Base-by-base conservation (phyloP, 1,140 invertebrate species). In the Caenorhabditis tropicalis region DNA sequence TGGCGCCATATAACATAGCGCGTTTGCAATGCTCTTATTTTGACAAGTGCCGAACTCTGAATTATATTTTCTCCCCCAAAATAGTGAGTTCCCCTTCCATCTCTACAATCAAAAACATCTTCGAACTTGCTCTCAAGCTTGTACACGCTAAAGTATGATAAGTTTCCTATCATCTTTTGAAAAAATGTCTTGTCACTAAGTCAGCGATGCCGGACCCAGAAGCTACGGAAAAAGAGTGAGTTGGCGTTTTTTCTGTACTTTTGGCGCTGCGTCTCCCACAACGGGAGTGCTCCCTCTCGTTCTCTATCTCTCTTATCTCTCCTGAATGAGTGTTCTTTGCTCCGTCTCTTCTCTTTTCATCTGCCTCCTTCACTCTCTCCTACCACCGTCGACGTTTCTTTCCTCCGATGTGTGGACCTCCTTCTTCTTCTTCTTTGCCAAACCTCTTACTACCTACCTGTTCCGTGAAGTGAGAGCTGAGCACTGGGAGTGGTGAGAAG, bases 391-490 rank as follows among this genome's bases (percentile, higher is more conserved):
- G 36, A 74, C 65, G 65, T 74, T 74, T 74, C 65, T 39, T 74
- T 46, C 36, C 65, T 74, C 33, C 65, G 65, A 74, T 74, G 65
- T 74, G 65, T 74, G 65, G 65, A 74, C 65, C 65, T 74, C 65
- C 65, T 74, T 74, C 65, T 27, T 74, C 65, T 27, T 74, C 65
- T 27, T 74, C 65, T 74, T 74, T 74, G 65, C 65, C 65, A 74
- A 74, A 74, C 65, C 65, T 74, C 65, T 74, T 74, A 65, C 58
- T 65, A 74, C 65, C 65, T 74, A 74, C 65, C 65, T 74, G 65
- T 74, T 74, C 65, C 65, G 65, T 74, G 65, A 74, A 74, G 65
- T 74, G 65, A 70, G 60, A 58, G 53, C 53, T 29, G 53, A 58
- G 53, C n/a, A 58, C 36, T 74, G 36, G 36, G 65, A 39, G 21